Evolutionary conservation across 2,113 vertebrate species (phyloP).

Genomic region (Ursus arctos): DNA sequence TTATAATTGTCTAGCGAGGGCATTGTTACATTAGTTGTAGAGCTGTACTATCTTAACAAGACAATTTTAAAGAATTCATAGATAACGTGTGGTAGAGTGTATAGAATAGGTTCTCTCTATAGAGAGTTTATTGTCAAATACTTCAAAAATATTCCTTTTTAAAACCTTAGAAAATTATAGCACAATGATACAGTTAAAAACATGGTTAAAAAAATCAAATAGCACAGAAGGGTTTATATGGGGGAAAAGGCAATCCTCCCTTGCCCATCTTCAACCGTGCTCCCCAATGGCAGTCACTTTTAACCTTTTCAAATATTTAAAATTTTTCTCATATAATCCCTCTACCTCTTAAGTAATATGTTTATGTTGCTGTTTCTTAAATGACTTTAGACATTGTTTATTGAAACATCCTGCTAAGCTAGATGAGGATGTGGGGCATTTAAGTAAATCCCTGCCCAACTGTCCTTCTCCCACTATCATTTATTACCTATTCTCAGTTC

Average conservation of each 20-base stretch:
- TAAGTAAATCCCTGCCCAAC: neutral
- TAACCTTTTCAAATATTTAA: conserved; percentile 38
- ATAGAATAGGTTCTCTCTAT: neutral
- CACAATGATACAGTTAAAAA: neutral
- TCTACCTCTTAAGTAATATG: conserved; percentile 1
- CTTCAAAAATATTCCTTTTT: conserved; percentile 46
- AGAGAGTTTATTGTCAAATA: conserved; percentile 14
- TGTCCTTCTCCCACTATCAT: neutral
- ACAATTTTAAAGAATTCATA: conserved; percentile 26
- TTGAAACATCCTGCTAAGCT: neutral
- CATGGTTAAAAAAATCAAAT: conserved; percentile 16
- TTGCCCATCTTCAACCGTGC: neutral
- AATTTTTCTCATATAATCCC: neutral
- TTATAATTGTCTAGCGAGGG: neutral
- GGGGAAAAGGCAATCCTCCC: neutral
- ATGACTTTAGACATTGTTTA: neutral
- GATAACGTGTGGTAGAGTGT: neutral
- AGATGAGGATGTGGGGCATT: neutral
- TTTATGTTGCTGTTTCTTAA: conserved; percentile 29
- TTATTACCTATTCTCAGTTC: neutral
- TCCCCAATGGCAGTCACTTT: neutral
- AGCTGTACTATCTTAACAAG: neutral
- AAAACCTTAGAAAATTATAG: conserved; percentile 33
- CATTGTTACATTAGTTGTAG: neutral
- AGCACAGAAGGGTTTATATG: neutral